Percentiles rank a stretch among this genome's conserved stretches.
phyloP scores from a whole-genome alignment of 1,140 invertebrate species.

The Brachionus manjavacas region DNA sequence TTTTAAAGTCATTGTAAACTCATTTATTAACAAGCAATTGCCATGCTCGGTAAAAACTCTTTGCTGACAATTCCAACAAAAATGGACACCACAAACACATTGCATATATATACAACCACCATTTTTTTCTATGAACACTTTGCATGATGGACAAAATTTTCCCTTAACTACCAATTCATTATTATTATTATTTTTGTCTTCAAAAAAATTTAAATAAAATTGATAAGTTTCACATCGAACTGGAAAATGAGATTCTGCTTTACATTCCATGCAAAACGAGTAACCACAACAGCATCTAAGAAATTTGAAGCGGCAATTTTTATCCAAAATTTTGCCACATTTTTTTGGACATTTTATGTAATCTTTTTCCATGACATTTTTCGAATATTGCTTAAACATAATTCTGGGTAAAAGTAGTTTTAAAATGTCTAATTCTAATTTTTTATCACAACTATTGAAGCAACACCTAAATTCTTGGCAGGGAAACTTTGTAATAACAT shows the following conservation, averaged over 20 bases:
- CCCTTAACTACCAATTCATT: neutral
- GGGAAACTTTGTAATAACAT: neutral
- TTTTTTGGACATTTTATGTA: neutral
- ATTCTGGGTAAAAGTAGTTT: neutral
- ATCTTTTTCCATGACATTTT: neutral
- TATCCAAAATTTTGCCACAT: neutral
- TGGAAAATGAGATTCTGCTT: neutral
- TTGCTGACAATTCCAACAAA: constrained; percentile 17
- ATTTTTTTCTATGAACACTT: constrained; percentile 13
- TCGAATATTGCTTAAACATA: neutral
- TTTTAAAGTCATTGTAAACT: neutral
- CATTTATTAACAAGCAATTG: neutral
- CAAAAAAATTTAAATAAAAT: neutral
- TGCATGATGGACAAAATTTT: neutral
- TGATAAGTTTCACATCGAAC: neutral
- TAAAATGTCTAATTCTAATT: neutral
- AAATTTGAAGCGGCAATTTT: neutral
- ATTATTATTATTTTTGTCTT: neutral
- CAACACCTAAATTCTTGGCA: neutral
- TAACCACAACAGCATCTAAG: neutral
- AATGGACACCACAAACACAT: constrained; percentile 14
- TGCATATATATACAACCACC: neutral
- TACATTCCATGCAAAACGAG: neutral
- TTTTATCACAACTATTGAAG: neutral
- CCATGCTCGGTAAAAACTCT: neutral